Evolutionary conservation across 53 echinoderm and acorn worm genomes (phyloP), one percentile per base, ranked within the genome.

Genomic region (Antedon mediterranea): DNA sequence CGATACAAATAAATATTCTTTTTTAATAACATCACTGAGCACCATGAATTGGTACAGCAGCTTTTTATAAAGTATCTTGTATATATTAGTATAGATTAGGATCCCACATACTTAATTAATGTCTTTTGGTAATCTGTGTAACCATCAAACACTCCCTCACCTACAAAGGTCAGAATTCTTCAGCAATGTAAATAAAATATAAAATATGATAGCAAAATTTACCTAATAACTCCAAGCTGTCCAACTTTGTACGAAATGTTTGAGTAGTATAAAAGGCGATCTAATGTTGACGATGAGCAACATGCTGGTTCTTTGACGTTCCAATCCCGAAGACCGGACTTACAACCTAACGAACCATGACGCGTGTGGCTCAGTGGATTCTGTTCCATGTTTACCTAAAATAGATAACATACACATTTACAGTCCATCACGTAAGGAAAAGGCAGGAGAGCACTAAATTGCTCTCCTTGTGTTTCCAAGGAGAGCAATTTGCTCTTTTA

Each of bases 141-240:
- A n/a, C n/a, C n/a, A n/a, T n/a, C n/a, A n/a, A n/a, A n/a, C n/a
- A n/a, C n/a, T n/a, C n/a, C n/a, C n/a, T n/a, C n/a, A n/a, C n/a
- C n/a, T n/a, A n/a, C n/a, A n/a, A n/a, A n/a, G n/a, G n/a, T n/a
- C n/a, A n/a, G n/a, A n/a, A n/a, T n/a, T n/a, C n/a, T n/a, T n/a
- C n/a, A n/a, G n/a, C n/a, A n/a, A n/a, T n/a, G n/a, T n/a, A n/a
- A n/a, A n/a, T n/a, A n/a, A n/a, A n/a, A n/a, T n/a, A n/a, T n/a
- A n/a, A n/a, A n/a, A n/a, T n/a, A n/a, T n/a, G n/a, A n/a, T n/a
- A n/a, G n/a, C n/a, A n/a, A n/a, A n/a, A n/a, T 76, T 76, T 80
- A 95, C 97, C 89, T 95, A 34, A 95, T 86, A 15, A 85, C 85
- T 28, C 97, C 97, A 33, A 95, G 87, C 78, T 95, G 97, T 32